Conservation (phyloP, 2,113 vertebrate genomes). For the cattle (Bos taurus) region ARS-UCD2.0 NC_037357.1:22358001-22358500, state of each 20-base stretch:
- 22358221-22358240: constrained; percentile 19
- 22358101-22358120: constrained; percentile 53
- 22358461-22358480: background rate
- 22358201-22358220: background rate
- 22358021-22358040: constrained; percentile 37
- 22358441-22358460: background rate
- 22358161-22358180: background rate
- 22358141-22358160: constrained; percentile 16
- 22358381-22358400: background rate
- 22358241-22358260: background rate
- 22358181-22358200: constrained; percentile 29
- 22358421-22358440: background rate
- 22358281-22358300: constrained; percentile 16
- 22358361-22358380: background rate
- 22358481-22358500: background rate
- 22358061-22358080: constrained; percentile 49
- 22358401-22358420: background rate
- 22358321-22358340: background rate
- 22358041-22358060: constrained; percentile 53
- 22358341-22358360: background rate
- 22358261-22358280: background rate
- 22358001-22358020: background rate
- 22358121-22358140: background rate
- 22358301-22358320: constrained; percentile 12
- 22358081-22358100: constrained; percentile 51